Evolutionary conservation across 2,113 vertebrate species (phyloP).

Genomic region (Microcebus jonahi): DNA sequence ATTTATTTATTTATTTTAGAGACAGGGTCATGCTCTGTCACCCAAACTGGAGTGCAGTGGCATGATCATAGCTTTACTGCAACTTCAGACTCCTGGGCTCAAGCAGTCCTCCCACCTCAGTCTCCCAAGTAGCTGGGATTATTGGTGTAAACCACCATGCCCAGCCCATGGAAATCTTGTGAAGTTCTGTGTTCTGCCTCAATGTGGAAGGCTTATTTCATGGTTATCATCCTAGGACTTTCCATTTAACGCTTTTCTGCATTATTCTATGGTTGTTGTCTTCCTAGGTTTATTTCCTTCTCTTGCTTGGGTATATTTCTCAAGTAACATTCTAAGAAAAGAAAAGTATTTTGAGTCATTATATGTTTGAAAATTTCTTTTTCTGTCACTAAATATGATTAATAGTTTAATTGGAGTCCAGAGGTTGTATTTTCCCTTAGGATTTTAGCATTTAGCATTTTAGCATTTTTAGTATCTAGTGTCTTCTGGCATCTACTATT

Average conservation of each 20-base stretch:
- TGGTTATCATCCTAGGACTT: background rate
- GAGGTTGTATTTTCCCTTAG: background rate
- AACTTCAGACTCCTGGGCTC: too few species aligned
- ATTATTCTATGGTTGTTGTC: background rate
- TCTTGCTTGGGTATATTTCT: background rate
- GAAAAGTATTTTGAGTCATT: background rate
- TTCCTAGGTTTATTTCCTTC: conserved; percentile 37
- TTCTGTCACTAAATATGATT: conserved; percentile 26
- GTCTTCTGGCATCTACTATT: background rate
- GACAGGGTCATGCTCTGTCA: too few species aligned
- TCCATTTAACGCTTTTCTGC: background rate
- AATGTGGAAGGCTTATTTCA: background rate
- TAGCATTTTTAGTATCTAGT: background rate
- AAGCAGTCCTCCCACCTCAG: too few species aligned
- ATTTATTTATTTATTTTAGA: too few species aligned
- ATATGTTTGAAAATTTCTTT: conserved; percentile 22
- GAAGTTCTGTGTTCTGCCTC: background rate
- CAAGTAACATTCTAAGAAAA: conserved; percentile 3
- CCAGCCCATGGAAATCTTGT: background rate
- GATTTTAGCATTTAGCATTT: background rate
- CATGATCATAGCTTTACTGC: too few species aligned
- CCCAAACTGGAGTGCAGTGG: too few species aligned
- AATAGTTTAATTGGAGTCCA: conserved; percentile 28
- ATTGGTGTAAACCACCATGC: too few species aligned
- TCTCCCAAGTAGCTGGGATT: too few species aligned